Evolutionary conservation across 2,113 vertebrate genomes (phyloP).

Genomic region (Ochotona princeps): DNA sequence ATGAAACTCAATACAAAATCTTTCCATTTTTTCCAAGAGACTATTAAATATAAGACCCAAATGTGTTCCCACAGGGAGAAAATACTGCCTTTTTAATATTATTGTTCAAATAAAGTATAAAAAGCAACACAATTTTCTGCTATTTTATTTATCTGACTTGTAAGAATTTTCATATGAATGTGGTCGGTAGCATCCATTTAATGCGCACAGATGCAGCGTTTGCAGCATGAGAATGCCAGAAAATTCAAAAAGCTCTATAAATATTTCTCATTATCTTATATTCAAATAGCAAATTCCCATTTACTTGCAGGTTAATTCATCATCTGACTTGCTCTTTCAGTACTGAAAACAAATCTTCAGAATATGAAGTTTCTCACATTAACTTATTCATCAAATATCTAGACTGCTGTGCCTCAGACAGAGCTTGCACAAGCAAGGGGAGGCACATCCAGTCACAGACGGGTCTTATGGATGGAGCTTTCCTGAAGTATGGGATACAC

Average conservation of each 20-base stretch:
- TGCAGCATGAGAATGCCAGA: not conserved
- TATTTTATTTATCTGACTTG: not conserved
- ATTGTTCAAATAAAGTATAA: not conserved
- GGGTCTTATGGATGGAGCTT: not conserved
- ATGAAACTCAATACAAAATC: not conserved
- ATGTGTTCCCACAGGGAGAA: not conserved
- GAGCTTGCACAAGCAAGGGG: not conserved
- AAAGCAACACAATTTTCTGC: not conserved
- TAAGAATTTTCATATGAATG: not conserved
- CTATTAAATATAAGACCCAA: not conserved
- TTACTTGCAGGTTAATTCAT: not conserved
- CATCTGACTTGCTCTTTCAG: not conserved
- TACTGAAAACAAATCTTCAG: not conserved
- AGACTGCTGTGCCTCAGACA: not conserved
- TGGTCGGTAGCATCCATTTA: not conserved
- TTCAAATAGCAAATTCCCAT: not conserved
- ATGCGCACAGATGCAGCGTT: not conserved
- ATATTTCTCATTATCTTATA: not conserved
- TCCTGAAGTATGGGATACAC: not conserved
- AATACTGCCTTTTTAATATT: not conserved
- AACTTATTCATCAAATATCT: not conserved
- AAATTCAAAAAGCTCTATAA: not conserved
- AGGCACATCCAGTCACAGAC: not conserved
- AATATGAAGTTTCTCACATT: not conserved
- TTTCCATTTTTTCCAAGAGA: not conserved